These are phyloP conservation scores for Fragum fragum DNA, from an alignment of 2,888 invertebrate genomes.

Conservation along the genomic window DNA sequence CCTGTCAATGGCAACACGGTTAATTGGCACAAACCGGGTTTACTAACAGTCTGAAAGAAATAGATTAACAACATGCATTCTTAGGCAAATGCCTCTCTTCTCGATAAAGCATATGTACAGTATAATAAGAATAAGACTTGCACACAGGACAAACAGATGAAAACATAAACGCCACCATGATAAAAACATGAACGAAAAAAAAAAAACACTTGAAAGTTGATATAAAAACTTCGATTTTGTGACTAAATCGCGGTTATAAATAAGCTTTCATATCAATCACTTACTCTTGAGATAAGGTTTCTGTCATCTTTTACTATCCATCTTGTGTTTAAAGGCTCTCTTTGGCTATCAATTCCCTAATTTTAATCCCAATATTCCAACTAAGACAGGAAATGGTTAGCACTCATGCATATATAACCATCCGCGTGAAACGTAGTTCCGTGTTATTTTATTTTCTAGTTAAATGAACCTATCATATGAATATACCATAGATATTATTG, in stretches of 20 bases:
- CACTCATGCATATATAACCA: constrained; percentile 51
- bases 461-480: no score
- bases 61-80: no score
- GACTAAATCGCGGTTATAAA: not conserved
- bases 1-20: constrained; percentile 34
- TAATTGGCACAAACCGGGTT: not conserved
- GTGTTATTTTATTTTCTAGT: no score
- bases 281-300: constrained; percentile 78
- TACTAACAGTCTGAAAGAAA: not conserved
- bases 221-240: not conserved
- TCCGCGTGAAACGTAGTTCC: constrained; percentile 64
- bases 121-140: no score
- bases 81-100: no score
- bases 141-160: constrained; percentile 8
- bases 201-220: constrained; percentile 21
- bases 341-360: constrained; percentile 59
- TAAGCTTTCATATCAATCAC: constrained; percentile 45
- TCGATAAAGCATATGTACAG: no score
- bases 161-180: constrained; percentile 55
- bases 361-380: constrained; percentile 54
- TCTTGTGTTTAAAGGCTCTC: constrained; percentile 59
- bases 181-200: constrained; percentile 32
- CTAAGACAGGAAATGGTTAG: constrained; percentile 74
- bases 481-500: no score
- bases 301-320: constrained; percentile 80